Evolutionary conservation across 2,113 vertebrate genomes (phyloP), one percentile per base, ranked within the genome.

Genomic region (Synodontis membranacea): DNA sequence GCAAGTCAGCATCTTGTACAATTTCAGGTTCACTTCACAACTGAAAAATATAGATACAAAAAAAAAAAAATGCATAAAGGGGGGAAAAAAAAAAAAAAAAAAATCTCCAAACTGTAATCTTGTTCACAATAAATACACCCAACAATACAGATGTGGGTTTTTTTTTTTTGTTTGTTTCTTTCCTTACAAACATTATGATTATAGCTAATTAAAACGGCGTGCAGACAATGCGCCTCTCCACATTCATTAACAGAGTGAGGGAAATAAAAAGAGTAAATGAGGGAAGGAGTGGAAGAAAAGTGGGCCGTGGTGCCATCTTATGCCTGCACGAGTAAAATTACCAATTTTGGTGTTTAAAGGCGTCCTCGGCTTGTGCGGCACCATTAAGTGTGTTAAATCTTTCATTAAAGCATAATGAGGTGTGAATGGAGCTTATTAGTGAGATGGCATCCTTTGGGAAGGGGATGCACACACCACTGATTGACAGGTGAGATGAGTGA

Each of bases 401-500:
- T 84, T 87, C 85, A 89, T 88, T 89, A 84, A 84, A 50, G 56
- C 52, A 84, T 84, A 89, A 89, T 70, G 82, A 89, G 76, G 75
- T 86, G 87, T 88, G 70, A 90, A 88, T 54, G 56, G 76, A 82
- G 86, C 64, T 86, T 88, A 82, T 84, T 88, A 84, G 74, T 78
- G 81, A 60, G 31, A 62, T 17, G 56, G 50, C 14, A 25, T 58
- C 86, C 86, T 85, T 48, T 84, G 82, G 88, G 86, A 86, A 46
- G 52, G 64, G 34, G 82, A 37, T 17, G 64, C n/a, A 79, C 44
- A 84, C 83, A 74, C 72, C 82, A 66, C 42, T 86, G 86, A 90
- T 84, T 89, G 90, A 89, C 88, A 88, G 84, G 79, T 79, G 86
- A 84, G 82, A 78, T 90, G 84, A 86, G 66, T 89, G 88, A 90